Conservation (phyloP, 2,888 invertebrate species). For the Pachydiplax longipennis region DNA sequence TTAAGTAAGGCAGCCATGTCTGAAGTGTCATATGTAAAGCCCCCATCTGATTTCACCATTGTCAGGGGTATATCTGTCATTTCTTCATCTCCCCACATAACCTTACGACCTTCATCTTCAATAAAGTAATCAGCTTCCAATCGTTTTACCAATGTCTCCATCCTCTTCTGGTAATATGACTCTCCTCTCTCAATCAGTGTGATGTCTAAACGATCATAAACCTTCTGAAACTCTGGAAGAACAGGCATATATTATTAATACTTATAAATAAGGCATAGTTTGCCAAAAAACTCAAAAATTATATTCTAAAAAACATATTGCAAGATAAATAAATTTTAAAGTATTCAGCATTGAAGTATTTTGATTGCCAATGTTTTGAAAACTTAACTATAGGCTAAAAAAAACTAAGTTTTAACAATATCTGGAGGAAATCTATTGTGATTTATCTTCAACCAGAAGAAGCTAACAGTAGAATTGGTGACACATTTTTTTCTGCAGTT, state of each 20-base stretch:
- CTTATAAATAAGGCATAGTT: too few species aligned
- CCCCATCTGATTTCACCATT: conserved; percentile 96
- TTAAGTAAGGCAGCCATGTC: conserved; percentile 93
- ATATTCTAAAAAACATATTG: too few species aligned
- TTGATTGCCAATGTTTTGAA: too few species aligned
- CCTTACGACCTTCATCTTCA: conserved; percentile 81
- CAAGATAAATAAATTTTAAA: too few species aligned
- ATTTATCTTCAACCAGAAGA: too few species aligned
- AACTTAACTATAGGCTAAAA: too few species aligned
- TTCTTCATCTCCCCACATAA: conserved; percentile 78
- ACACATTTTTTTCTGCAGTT: too few species aligned
- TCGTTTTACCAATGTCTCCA: conserved; percentile 80
- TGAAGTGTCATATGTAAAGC: conserved; percentile 96
- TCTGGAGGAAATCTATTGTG: too few species aligned
- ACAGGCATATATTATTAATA: background rate
- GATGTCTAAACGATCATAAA: conserved; percentile 86
- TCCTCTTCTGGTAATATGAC: conserved; percentile 94
- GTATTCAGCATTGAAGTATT: too few species aligned
- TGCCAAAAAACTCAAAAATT: too few species aligned
- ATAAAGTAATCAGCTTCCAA: conserved; percentile 74
- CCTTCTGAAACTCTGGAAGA: conserved; percentile 80
- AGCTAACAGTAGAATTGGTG: too few species aligned
- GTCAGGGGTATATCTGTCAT: conserved; percentile 84
- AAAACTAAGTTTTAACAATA: too few species aligned
- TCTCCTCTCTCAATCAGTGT: conserved; percentile 87